Conservation (phyloP, 1,140 invertebrate genomes). For the Bombus cullumanus region DNA sequence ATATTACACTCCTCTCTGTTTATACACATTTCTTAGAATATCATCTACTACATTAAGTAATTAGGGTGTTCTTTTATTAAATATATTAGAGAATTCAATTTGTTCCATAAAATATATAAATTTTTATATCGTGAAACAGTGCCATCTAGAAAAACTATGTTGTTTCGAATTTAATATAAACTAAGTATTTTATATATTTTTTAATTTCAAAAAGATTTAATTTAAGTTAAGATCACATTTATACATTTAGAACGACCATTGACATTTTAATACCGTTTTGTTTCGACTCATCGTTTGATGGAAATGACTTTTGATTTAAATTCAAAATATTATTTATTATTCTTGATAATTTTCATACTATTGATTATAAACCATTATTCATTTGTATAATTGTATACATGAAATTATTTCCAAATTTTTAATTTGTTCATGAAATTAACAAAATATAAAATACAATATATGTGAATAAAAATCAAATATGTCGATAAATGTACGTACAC, state of each 20-base stretch:
- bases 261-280: background rate
- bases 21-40: conserved; percentile 21
- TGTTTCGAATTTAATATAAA: background rate
- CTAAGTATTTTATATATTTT: background rate
- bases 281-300: background rate
- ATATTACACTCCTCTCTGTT: no score
- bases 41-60: conserved; percentile 9
- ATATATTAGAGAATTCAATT: conserved; percentile 35
- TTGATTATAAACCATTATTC: background rate
- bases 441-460: background rate
- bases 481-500: background rate
- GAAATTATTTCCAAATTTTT: background rate
- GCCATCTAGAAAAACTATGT: conserved; percentile 12
- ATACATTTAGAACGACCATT: background rate
- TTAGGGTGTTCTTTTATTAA: background rate
- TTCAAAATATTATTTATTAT: background rate
- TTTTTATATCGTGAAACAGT: conserved; percentile 26
- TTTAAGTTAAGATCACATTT: background rate
- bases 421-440: background rate
- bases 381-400: background rate
- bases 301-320: background rate
- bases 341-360: background rate
- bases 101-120: conserved; percentile 28
- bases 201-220: background rate
- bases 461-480: background rate